Conservation (phyloP, 2,797 vertebrate genomes). For the Sparus aurata region DNA sequence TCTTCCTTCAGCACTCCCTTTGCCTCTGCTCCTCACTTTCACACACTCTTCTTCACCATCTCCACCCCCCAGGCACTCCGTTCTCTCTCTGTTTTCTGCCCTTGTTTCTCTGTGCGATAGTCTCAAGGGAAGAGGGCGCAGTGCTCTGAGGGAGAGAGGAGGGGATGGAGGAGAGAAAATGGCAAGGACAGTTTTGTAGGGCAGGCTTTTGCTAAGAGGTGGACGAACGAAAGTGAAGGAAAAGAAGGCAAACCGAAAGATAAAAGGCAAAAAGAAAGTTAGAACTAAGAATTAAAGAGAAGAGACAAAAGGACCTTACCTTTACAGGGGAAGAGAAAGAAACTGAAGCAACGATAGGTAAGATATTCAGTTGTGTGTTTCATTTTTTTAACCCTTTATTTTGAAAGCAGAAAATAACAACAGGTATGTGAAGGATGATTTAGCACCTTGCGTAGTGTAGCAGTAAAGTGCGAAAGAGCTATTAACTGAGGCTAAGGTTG, state of each 20-base stretch:
- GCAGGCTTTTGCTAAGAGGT: conserved; percentile 53
- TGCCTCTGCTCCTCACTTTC: conserved; percentile 17
- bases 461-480: neutral
- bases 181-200: conserved; percentile 77
- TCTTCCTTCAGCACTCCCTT: conserved; percentile 1
- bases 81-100: conserved; percentile 61
- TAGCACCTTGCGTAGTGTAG: neutral
- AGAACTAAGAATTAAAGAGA: conserved; percentile 13
- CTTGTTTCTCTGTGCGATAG: conserved; percentile 67
- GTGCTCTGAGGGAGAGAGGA: conserved; percentile 57
- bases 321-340: conserved; percentile 13
- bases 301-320: conserved; percentile 1
- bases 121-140: conserved; percentile 53
- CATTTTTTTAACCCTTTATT: conserved; percentile 15
- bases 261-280: conserved; percentile 5
- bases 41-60: conserved; percentile 21
- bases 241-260: neutral
- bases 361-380: conserved; percentile 42
- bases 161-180: conserved; percentile 72
- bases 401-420: conserved; percentile 7
- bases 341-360: conserved; percentile 63
- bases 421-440: neutral
- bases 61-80: conserved; percentile 14
- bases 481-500: neutral
- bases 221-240: conserved; percentile 33